Conservation (phyloP, 2,888 invertebrate genomes). For the Phytoseiulus persimilis region DNA sequence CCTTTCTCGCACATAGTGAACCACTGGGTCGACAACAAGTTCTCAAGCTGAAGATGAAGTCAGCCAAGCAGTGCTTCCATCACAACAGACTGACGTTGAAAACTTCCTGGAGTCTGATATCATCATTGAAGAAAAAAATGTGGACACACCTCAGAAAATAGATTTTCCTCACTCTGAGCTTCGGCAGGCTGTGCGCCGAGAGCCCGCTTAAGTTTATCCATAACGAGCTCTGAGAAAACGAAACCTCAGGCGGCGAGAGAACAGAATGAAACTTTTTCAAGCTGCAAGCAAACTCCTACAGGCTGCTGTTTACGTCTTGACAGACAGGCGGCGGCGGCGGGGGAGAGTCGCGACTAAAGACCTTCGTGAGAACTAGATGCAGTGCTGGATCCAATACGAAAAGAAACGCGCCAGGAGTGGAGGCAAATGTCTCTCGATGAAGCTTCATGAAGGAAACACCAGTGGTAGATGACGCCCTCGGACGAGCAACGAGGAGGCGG, state of each 20-base stretch:
- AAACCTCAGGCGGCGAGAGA: no score
- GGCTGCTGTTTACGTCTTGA: background rate
- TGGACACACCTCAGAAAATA: background rate
- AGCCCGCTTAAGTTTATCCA: constrained; percentile 30
- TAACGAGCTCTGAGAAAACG: background rate
- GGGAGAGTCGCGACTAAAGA: background rate
- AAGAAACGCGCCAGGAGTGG: no score
- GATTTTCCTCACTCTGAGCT: constrained; percentile 24
- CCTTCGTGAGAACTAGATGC: background rate
- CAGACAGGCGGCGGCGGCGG: background rate
- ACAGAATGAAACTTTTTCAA: background rate
- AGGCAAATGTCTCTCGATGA: no score
- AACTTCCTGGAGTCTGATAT: background rate
- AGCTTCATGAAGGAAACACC: no score
- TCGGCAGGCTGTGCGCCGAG: constrained; percentile 18
- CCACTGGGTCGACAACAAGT: no score
- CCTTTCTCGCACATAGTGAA: no score
- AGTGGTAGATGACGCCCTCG: no score
- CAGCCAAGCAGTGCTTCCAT: no score
- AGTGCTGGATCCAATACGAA: background rate
- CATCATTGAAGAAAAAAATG: constrained; percentile 7
- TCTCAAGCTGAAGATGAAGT: no score
- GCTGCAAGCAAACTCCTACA: background rate
- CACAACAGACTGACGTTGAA: background rate
- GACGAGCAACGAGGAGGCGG: no score